These are phyloP conservation scores for Argyra leucocephala DNA, from an alignment of 2,888 invertebrate genomes.

Conservation along the genomic window DNA sequence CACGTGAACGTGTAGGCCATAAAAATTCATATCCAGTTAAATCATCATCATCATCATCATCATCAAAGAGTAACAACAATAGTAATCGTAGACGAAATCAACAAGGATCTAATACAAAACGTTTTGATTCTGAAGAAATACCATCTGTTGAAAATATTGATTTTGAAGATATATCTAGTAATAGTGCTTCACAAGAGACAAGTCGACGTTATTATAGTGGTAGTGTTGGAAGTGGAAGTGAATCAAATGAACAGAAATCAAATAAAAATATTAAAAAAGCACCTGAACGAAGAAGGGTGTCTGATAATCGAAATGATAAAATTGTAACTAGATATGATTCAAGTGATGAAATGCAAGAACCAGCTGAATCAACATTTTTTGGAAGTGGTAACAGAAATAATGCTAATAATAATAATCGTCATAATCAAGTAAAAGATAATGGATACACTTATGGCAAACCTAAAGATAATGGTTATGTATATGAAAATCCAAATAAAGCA, in stretches of 20 bases:
- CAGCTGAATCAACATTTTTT: constrained; percentile 63
- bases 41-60: constrained; percentile 33
- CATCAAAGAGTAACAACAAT: constrained; percentile 34
- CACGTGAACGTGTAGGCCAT: constrained; percentile 15
- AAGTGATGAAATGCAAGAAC: constrained; percentile 54
- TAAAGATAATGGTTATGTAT: constrained; percentile 12
- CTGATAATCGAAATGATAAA: background rate
- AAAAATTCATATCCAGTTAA: constrained; percentile 19
- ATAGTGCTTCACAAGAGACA: constrained; percentile 16
- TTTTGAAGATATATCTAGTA: constrained; percentile 40
- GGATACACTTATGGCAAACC: constrained; percentile 29
- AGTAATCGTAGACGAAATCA: constrained; percentile 18
- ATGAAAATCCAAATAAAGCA: constrained; percentile 16
- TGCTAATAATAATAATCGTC: constrained; percentile 38
- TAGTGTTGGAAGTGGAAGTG: constrained; percentile 3
- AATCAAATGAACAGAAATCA: background rate
- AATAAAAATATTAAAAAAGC: constrained; percentile 11
- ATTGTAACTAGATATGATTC: constrained; percentile 23
- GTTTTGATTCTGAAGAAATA: constrained; percentile 39
- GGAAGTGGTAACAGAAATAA: constrained; percentile 27
- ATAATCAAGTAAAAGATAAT: constrained; percentile 32
- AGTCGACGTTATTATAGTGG: background rate
- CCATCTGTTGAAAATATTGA: constrained; percentile 38
- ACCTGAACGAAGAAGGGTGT: background rate
- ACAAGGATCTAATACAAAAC: constrained; percentile 17